phyloP scores from a whole-genome alignment of 2,888 invertebrate species.

The Synanthedon andrenaeformis region DNA sequence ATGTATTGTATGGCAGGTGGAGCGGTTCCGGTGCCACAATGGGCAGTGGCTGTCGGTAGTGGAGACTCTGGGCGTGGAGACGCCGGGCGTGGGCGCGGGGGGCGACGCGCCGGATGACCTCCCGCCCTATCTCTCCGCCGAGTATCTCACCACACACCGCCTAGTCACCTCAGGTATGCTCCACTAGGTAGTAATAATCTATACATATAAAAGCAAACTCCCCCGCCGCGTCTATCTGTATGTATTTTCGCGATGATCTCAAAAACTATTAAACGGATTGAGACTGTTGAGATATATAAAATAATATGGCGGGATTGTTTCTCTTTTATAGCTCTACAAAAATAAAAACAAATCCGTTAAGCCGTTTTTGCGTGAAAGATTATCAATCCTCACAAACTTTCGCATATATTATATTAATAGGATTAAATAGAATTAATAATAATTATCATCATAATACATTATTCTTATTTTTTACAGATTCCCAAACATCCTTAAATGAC shows the following conservation, averaged over 20 bases:
- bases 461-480: conserved; percentile 42
- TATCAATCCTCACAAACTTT: no score
- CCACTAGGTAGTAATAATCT: background rate
- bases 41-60: conserved; percentile 99
- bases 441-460: no score
- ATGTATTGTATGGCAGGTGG: conserved; percentile 61
- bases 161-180: conserved; percentile 50
- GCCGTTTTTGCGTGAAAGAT: no score
- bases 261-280: no score
- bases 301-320: no score
- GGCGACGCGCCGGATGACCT: conserved; percentile 73
- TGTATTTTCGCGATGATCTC: no score
- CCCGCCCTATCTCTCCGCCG: conserved; percentile 81
- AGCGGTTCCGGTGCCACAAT: conserved; percentile 98
- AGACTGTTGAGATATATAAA: no score
- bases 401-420: background rate
- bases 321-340: no score
- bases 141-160: conserved; percentile 71
- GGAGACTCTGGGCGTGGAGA: conserved; percentile 75
- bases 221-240: background rate
- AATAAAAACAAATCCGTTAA: no score
- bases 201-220: background rate
- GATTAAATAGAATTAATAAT: background rate
- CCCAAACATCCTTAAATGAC: conserved; percentile 65
- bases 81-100: conserved; percentile 64